Percentiles rank a stretch among this genome's conserved stretches.
phyloP scores from a whole-genome alignment of 2,888 invertebrate species.

The Nomada fucata region DNA sequence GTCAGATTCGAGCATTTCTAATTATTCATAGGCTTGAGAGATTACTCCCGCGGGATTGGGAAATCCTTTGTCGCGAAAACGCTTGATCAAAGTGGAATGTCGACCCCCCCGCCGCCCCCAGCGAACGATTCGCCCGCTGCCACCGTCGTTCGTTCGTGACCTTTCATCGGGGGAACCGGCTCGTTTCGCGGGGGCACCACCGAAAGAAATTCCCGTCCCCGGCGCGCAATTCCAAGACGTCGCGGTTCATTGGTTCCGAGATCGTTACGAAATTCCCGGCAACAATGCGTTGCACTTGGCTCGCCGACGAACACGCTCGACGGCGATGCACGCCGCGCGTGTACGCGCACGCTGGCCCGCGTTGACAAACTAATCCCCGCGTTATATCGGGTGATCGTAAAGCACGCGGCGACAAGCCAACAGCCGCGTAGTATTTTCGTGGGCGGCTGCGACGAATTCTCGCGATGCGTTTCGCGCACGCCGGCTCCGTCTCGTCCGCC shows the following conservation, averaged over 20 bases:
- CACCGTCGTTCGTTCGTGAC: background rate
- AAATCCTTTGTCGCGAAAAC: too few species aligned
- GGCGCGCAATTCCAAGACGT: background rate
- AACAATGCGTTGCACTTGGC: constrained; percentile 29
- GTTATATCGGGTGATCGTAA: constrained; percentile 78
- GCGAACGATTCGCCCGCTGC: too few species aligned
- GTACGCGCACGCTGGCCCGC: constrained; percentile 68
- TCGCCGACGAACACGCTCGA: constrained; percentile 40
- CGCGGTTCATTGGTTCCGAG: constrained; percentile 1
- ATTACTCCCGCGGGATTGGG: too few species aligned
- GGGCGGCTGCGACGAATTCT: constrained; percentile 78
- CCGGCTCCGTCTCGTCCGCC: constrained; percentile 5
- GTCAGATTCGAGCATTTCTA: too few species aligned
- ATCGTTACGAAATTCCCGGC: constrained; percentile 33
- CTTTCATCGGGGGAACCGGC: background rate
- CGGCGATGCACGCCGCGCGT: constrained; percentile 46
- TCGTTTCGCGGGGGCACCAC: background rate
- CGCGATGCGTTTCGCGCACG: constrained; percentile 45
- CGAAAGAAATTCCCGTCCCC: background rate
- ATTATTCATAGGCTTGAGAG: too few species aligned
- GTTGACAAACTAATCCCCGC: constrained; percentile 83
- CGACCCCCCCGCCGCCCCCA: too few species aligned
- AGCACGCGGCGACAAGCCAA: constrained; percentile 77
- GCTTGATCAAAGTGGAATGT: too few species aligned
- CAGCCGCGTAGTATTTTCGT: constrained; percentile 77